phyloP scores from a whole-genome alignment of 2,113 vertebrate species.

The Dendropsophus ebraccatus region DNA sequence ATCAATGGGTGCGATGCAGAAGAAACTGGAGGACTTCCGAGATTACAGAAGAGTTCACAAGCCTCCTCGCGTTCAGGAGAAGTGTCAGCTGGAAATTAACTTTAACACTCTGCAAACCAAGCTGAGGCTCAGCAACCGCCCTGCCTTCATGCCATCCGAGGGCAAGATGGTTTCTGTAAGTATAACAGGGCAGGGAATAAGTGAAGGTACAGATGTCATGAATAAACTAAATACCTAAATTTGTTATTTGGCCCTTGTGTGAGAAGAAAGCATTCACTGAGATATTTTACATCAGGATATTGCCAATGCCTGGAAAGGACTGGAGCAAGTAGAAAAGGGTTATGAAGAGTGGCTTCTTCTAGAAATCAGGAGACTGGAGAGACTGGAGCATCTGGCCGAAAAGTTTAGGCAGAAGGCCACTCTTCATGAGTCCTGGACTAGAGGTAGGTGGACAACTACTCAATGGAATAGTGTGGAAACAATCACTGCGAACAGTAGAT shows the following conservation, averaged over 20 bases:
- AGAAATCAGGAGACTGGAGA: constrained; percentile 88
- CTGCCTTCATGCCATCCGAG: constrained; percentile 94
- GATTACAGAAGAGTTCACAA: constrained; percentile 91
- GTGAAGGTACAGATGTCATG: too few species aligned
- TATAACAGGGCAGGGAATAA: background rate
- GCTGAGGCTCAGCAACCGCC: constrained; percentile 89
- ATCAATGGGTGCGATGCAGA: constrained; percentile 89
- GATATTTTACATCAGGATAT: constrained; percentile 77
- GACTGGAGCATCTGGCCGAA: constrained; percentile 89
- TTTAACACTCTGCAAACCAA: constrained; percentile 95
- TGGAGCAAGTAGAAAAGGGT: constrained; percentile 90
- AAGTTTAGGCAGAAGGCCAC: constrained; percentile 91
- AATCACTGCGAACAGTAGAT: background rate
- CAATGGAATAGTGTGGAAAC: background rate
- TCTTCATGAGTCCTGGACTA: constrained; percentile 87
- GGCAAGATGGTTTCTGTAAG: constrained; percentile 94
- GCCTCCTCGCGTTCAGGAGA: constrained; percentile 89
- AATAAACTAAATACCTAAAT: background rate
- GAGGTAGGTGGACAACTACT: constrained; percentile 69
- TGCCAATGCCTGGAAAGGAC: constrained; percentile 87
- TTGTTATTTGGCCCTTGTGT: background rate
- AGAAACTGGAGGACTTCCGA: constrained; percentile 90
- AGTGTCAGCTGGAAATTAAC: constrained; percentile 94
- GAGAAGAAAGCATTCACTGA: background rate
- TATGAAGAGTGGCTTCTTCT: constrained; percentile 93